Conservation (phyloP, 2,113 vertebrate species). For the Cyprinodon brontotheroides region DNA sequence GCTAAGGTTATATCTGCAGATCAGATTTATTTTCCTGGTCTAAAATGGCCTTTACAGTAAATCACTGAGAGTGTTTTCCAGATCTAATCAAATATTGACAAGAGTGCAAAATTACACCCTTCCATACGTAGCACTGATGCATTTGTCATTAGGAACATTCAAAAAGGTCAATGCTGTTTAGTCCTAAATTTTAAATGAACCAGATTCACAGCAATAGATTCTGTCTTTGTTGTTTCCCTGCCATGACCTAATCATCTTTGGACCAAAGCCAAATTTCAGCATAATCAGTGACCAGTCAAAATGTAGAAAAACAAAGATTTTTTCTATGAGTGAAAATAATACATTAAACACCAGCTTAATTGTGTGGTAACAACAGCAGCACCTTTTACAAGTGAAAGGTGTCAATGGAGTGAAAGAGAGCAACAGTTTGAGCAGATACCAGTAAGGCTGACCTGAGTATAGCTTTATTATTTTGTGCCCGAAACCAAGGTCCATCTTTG, state of each 20-base stretch:
- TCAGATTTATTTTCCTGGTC: constrained; percentile 47
- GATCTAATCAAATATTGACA: neutral
- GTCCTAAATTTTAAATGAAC: constrained; percentile 13
- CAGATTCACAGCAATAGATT: neutral
- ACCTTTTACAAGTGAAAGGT: too few relatives aligned
- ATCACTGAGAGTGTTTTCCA: constrained; percentile 12
- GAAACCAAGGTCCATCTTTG: neutral
- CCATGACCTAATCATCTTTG: neutral
- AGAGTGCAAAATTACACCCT: neutral
- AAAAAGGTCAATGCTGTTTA: constrained; percentile 9
- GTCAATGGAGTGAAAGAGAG: neutral
- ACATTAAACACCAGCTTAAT: neutral
- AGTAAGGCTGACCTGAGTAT: neutral
- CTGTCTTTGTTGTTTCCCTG: neutral
- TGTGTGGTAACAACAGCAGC: too few relatives aligned
- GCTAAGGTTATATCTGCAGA: constrained; percentile 9
- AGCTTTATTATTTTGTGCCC: neutral
- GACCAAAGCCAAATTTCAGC: neutral
- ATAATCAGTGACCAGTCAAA: neutral
- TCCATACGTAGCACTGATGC: neutral
- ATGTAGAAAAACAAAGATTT: neutral
- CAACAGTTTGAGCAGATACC: neutral
- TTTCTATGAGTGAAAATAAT: neutral
- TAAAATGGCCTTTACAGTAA: constrained; percentile 20
- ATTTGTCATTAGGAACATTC: neutral